Evolutionary conservation across 2,888 invertebrate genomes (phyloP).

Genomic region (Cactoblastis cactorum): DNA sequence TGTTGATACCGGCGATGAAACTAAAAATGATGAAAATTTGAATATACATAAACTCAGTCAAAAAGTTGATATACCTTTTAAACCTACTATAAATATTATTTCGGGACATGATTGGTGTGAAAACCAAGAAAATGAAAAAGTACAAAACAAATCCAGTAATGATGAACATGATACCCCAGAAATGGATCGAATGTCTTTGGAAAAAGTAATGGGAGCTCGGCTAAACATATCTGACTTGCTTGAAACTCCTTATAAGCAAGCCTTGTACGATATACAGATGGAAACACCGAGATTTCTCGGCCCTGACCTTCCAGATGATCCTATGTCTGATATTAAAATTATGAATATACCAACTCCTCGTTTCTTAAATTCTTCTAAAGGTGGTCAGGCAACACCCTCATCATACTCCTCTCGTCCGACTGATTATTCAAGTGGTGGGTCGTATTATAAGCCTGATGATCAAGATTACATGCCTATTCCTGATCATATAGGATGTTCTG

Average conservation of each 20-base stretch:
- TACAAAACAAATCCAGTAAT: constrained; percentile 35
- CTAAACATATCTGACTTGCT: constrained; percentile 71
- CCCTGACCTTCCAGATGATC: constrained; percentile 61
- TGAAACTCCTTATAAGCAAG: constrained; percentile 80
- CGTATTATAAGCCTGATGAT: constrained; percentile 82
- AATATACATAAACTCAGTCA: constrained; percentile 16
- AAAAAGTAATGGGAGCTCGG: constrained; percentile 65
- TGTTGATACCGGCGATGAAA: constrained; percentile 23
- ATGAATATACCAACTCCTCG: constrained; percentile 79
- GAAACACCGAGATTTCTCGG: constrained; percentile 78
- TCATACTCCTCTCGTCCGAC: constrained; percentile 71
- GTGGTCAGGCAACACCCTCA: constrained; percentile 54
- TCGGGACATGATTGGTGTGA: constrained; percentile 24
- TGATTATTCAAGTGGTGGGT: constrained; percentile 81
- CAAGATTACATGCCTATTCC: constrained; percentile 65
- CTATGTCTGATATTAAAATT: constrained; percentile 77
- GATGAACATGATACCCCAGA: constrained; percentile 63
- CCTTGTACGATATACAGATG: constrained; percentile 66
- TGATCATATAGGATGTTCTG: constrained; percentile 44
- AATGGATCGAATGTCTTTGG: constrained; percentile 55
- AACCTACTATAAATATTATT: constrained; percentile 57
- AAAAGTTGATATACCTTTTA: constrained; percentile 29
- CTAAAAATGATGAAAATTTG: constrained; percentile 28
- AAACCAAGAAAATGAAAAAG: constrained; percentile 31
- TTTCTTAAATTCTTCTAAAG: constrained; percentile 69